Base-by-base conservation (phyloP, 2,113 vertebrate species). In the Dinomys branickii region DNA sequence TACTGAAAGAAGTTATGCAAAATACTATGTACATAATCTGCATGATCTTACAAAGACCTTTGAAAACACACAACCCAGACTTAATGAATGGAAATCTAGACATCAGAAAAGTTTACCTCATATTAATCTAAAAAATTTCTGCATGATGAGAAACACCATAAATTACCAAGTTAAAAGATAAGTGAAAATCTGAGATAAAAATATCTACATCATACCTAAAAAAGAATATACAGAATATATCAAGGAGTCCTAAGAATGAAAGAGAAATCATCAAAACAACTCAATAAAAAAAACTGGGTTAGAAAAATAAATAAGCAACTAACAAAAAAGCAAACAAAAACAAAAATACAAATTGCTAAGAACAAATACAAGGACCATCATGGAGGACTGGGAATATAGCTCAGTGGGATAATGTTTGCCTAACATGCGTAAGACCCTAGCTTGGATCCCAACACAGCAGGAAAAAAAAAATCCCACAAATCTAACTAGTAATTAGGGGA, bases 271-370 rank as follows among this genome's bases (percentile, higher is more conserved):
- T 41, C 16, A 89, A 75, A 67, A 44, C 35, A 38, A 65, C 44
- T 67, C 41, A 22, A 56, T 0, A 47, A 6, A 81, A 50, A 94
- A 61, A 81, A 69, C 67, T 12, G 0, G 19, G 41, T 16, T 17
- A 92, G 52, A 61, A 61, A 96, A 83, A 90, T 26, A 97, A 69
- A 33, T 58, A 86, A 80, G 17, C 56, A 56, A 75, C 54, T 65
- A 90, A 33, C 50, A 69, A 73, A 91, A 38, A 58, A 84, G 59
- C 80, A 91, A 52, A 71, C 12, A 24, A 90, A 63, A 63, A 33
- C 9, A 44, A 50, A 78, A 73, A 89, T 13, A 84, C 3, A 81
- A 69, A 81, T 13, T 30, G 33, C 52, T 67, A 54, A 85, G 63
- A 84, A 73, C 17, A 85, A 41, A 54, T 52, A 44, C 28, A 30